phyloP scores from a whole-genome alignment of 2,888 invertebrate genomes.

The Mycalesis mineus region DNA sequence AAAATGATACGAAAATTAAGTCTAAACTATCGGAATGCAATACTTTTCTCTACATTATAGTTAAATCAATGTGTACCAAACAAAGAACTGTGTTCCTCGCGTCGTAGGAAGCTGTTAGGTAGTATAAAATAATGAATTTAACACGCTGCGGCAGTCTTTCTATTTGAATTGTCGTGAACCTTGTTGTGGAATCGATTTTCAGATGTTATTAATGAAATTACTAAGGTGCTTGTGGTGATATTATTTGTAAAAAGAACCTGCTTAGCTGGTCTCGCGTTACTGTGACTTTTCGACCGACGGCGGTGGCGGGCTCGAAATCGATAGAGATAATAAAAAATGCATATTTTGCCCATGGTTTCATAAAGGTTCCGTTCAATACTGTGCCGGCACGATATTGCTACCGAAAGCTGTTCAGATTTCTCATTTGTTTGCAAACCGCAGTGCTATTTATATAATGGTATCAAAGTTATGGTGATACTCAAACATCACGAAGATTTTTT shows the following conservation, averaged over 20 bases:
- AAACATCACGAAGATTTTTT: constrained; percentile 33
- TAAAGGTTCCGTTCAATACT: constrained; percentile 59
- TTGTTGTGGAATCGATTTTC: constrained; percentile 76
- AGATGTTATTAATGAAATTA: constrained; percentile 78
- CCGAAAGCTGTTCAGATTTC: constrained; percentile 35
- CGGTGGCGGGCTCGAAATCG: constrained; percentile 55
- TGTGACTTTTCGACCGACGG: constrained; percentile 36
- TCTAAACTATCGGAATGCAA: constrained; percentile 39
- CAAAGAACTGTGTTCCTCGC: constrained; percentile 29
- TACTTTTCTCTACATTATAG: constrained; percentile 35
- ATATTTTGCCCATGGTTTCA: constrained; percentile 69
- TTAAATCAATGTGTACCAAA: constrained; percentile 35
- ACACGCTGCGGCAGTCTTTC: constrained; percentile 64
- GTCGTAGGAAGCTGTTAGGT: constrained; percentile 42
- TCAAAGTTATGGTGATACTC: constrained; percentile 48
- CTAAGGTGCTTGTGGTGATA: constrained; percentile 69
- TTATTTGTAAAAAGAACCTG: constrained; percentile 53
- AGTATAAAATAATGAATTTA: constrained; percentile 68
- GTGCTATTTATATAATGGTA: constrained; percentile 39
- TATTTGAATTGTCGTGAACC: constrained; percentile 70
- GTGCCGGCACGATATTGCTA: constrained; percentile 44
- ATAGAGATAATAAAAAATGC: constrained; percentile 75
- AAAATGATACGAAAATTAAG: constrained; percentile 60
- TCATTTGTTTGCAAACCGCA: constrained; percentile 35
- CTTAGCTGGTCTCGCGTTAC: constrained; percentile 44